Base-by-base conservation (phyloP, 2,797 vertebrate species). In the Tangara arthus region DNA sequence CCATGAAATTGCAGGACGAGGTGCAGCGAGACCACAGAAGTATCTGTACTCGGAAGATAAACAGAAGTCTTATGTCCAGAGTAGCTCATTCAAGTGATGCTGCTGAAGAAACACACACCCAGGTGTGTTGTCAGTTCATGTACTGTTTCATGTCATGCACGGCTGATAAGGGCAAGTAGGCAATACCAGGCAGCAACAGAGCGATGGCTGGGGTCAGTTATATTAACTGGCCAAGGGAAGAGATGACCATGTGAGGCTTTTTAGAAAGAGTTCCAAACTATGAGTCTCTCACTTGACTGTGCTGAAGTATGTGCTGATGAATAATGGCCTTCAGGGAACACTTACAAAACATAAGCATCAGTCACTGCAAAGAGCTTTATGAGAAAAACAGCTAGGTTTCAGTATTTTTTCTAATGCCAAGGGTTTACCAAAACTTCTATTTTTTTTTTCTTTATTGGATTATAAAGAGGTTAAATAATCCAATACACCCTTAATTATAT, bases 121-220 rank as follows among this genome's bases (percentile, higher is more conserved):
- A 57, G 8, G 4, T 64, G 52, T 86, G 16, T 37, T 95, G 64
- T 68, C 82, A 80, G 46, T 19, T 71, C 34, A 9, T 28, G 7
- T 1, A 46, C 4, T 6, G 0, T 46, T 90, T 18, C 41, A 72
- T 0, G 0, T 39, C 1, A 1, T 17, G 37, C 18, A 6, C 1
- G 5, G 26, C 35, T 91, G 80, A 55, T 42, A 78, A 61, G 21
- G 41, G 21, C 27, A 92, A 37, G 7, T 19, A 71, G 35, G 42
- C 50, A 86, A 83, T 47, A 42, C 42, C 9, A 91, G 34, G 26
- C 24, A 95, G 82, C 41, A 83, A 77, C 5, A 75, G 28, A 82
- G 42, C 3, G 2, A 34, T 23, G 17, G 44, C 30, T n/a, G 37
- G 22, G 23, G 15, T 81, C 46, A 42, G 55, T 79, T 32, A 46